phyloP scores from a whole-genome alignment of 53 echinoderm and acorn worm genomes.

The Holothuria scabra region DNA sequence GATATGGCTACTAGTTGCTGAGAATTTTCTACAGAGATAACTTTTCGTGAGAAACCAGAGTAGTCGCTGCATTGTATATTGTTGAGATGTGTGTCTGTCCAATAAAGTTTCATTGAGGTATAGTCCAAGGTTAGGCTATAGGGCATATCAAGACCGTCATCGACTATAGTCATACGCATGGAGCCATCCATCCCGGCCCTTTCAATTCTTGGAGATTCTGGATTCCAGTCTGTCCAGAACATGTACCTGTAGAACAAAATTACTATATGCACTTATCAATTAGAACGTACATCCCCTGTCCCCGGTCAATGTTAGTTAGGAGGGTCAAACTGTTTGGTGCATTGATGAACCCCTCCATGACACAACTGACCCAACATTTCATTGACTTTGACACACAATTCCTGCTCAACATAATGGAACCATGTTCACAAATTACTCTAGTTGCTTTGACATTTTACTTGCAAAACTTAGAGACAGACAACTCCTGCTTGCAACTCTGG shows the following conservation, averaged over 20 bases:
- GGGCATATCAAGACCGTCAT: slow-evolving; percentile 48
- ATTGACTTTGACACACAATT: too few relatives aligned
- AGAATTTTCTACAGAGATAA: not conserved
- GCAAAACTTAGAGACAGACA: too few relatives aligned
- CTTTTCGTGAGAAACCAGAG: not conserved
- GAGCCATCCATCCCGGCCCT: slow-evolving; percentile 67
- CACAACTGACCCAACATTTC: too few relatives aligned
- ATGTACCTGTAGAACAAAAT: slow-evolving; percentile 41
- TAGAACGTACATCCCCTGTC: too few relatives aligned
- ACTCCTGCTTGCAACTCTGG: too few relatives aligned
- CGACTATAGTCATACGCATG: slow-evolving; percentile 37
- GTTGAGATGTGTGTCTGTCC: slow-evolving; percentile 56
- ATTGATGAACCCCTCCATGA: too few relatives aligned
- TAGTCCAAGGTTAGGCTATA: slow-evolving; percentile 56
- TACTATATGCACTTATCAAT: too few relatives aligned
- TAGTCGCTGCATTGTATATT: slow-evolving; percentile 22
- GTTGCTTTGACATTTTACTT: too few relatives aligned
- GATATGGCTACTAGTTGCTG: slow-evolving; percentile 11
- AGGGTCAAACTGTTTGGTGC: too few relatives aligned
- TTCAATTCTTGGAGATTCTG: slow-evolving; percentile 50
- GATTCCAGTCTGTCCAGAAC: slow-evolving; percentile 68
- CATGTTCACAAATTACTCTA: too few relatives aligned
- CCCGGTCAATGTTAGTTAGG: too few relatives aligned
- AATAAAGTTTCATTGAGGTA: slow-evolving; percentile 48
- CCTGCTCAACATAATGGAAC: too few relatives aligned